These are phyloP conservation scores for Craseonycteris thonglongyai DNA, from an alignment of 2,113 vertebrate species.

Conservation along the genomic window DNA sequence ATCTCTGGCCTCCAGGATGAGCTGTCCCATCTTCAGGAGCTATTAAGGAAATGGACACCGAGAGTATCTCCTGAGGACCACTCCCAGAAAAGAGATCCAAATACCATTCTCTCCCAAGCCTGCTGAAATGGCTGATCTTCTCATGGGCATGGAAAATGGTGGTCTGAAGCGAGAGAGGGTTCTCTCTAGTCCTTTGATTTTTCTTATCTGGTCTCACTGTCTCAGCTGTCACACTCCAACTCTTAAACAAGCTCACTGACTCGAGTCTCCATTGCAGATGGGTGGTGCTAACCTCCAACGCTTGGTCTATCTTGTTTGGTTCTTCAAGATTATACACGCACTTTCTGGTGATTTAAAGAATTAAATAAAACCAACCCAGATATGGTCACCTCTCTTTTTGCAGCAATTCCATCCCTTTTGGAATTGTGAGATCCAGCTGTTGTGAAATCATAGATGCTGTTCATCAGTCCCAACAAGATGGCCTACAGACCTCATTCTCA, in stretches of 20 bases:
- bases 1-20: slow-evolving; percentile 68
- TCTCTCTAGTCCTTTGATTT: not conserved
- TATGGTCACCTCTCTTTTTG: not conserved
- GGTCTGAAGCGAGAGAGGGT: not conserved
- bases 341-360: not conserved
- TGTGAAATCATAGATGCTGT: not conserved
- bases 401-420: not conserved
- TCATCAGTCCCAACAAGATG: not conserved
- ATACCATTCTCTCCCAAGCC: not conserved
- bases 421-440: not conserved
- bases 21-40: slow-evolving; percentile 74
- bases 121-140: not conserved
- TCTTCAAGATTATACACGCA: not conserved
- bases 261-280: not conserved
- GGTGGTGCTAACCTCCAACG: not conserved
- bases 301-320: not conserved
- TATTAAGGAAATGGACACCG: slow-evolving; percentile 51
- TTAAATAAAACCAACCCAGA: not conserved
- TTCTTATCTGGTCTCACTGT: not conserved
- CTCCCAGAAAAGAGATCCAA: not conserved
- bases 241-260: not conserved
- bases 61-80: not conserved
- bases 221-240: not conserved
- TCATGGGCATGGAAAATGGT: not conserved
- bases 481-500: not conserved